phyloP scores from a whole-genome alignment of 2,113 vertebrate species.

The Elachura formosa region DNA sequence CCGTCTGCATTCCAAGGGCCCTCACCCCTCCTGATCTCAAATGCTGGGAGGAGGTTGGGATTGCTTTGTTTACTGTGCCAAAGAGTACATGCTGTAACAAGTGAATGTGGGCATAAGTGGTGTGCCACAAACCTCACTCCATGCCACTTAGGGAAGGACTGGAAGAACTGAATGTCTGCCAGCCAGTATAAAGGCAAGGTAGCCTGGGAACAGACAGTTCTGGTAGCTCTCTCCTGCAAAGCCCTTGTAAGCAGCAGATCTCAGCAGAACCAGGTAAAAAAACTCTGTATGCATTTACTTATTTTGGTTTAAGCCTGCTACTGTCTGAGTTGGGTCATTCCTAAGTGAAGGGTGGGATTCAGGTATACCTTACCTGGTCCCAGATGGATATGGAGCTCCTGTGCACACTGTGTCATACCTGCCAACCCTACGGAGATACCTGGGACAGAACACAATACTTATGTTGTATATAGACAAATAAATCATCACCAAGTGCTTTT shows the following conservation, averaged over 20 bases:
- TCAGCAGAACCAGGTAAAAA: constrained; percentile 54
- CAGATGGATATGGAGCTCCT: neutral
- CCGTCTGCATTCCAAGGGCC: neutral
- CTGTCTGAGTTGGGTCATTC: neutral
- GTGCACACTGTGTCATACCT: neutral
- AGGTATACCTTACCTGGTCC: neutral
- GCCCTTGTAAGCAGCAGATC: constrained; percentile 21
- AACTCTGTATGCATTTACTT: neutral
- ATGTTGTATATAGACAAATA: neutral
- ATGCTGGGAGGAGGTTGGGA: neutral
- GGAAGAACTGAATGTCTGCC: constrained; percentile 48
- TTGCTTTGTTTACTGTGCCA: constrained; percentile 34
- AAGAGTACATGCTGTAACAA: constrained; percentile 57
- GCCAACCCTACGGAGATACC: neutral
- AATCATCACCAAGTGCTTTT: neutral
- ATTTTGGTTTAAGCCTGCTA: constrained; percentile 9
- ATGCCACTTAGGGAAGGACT: constrained; percentile 19
- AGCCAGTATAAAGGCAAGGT: constrained; percentile 23
- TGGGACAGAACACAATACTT: neutral
- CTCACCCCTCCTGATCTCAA: neutral
- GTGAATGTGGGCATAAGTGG: constrained; percentile 35
- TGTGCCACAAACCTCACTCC: constrained; percentile 17
- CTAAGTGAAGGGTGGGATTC: neutral
- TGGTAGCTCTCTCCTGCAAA: constrained; percentile 9
- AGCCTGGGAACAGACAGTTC: constrained; percentile 50